phyloP scores from a whole-genome alignment of 2,113 vertebrate species.

The Malurus alboscapulatus region DNA sequence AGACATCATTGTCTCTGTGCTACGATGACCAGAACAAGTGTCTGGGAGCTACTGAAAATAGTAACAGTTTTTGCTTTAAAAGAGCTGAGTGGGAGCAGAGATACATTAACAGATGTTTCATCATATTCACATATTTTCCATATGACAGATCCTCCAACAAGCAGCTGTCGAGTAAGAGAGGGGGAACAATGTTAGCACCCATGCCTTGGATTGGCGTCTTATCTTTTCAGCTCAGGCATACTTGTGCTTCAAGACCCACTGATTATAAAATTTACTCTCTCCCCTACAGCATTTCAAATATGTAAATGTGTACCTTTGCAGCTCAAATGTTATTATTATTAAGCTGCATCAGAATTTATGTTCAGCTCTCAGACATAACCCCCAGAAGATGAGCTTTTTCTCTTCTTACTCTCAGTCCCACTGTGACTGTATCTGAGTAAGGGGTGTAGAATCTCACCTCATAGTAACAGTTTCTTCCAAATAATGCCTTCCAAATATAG shows the following conservation, averaged over 20 bases:
- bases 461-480: neutral
- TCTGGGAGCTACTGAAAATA: conserved; percentile 46
- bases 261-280: neutral
- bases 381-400: neutral
- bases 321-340: neutral
- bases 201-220: neutral
- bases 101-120: conserved; percentile 42
- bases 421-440: neutral
- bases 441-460: neutral
- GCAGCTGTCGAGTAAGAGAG: conserved; percentile 62
- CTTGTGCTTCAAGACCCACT: conserved; percentile 29
- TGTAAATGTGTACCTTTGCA: neutral
- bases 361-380: neutral
- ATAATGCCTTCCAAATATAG: neutral
- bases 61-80: conserved; percentile 46
- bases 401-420: neutral
- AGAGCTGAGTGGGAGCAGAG: neutral
- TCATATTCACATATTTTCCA: conserved; percentile 35
- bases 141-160: conserved; percentile 32
- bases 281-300: neutral
- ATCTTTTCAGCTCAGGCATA: conserved; percentile 10
- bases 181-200: neutral
- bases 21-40: conserved; percentile 14
- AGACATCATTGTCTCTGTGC: neutral
- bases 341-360: neutral